Conservation (phyloP, 2,797 vertebrate genomes). For the Epinephelus malabaricus region DNA sequence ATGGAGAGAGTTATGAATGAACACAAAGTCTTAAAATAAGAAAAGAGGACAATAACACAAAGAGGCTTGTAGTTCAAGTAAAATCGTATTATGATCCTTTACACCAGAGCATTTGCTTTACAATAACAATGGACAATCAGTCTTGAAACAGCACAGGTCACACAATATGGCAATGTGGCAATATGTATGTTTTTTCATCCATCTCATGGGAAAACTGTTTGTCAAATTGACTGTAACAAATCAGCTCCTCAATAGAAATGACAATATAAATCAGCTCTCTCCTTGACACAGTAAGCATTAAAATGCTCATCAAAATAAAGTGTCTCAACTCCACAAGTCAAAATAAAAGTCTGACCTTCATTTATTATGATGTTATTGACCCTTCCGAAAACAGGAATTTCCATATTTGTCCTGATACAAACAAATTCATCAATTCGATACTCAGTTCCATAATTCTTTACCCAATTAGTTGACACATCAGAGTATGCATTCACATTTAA, state of each 20-base stretch:
- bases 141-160: neutral
- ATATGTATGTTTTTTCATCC: constrained; percentile 17
- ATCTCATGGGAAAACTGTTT: constrained; percentile 14
- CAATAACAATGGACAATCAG: too few relatives aligned
- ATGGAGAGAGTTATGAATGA: too few relatives aligned
- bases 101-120: too few relatives aligned
- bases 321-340: neutral
- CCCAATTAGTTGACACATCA: too few relatives aligned
- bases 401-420: too few relatives aligned
- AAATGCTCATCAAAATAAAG: constrained; percentile 19
- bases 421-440: too few relatives aligned
- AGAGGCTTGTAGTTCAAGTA: too few relatives aligned
- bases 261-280: constrained; percentile 31
- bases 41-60: too few relatives aligned
- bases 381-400: constrained; percentile 13
- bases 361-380: constrained; percentile 19
- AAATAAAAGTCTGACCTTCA: constrained; percentile 29
- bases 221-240: constrained; percentile 23
- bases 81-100: too few relatives aligned
- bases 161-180: constrained; percentile 18
- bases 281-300: neutral
- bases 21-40: too few relatives aligned
- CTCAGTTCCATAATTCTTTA: too few relatives aligned
- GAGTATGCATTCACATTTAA: too few relatives aligned
- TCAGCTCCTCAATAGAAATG: constrained; percentile 7